Percentiles rank a stretch among this genome's conserved stretches.
Evolutionary conservation across 2,888 invertebrate species (phyloP).

Genomic region (Acrobasis consociella): DNA sequence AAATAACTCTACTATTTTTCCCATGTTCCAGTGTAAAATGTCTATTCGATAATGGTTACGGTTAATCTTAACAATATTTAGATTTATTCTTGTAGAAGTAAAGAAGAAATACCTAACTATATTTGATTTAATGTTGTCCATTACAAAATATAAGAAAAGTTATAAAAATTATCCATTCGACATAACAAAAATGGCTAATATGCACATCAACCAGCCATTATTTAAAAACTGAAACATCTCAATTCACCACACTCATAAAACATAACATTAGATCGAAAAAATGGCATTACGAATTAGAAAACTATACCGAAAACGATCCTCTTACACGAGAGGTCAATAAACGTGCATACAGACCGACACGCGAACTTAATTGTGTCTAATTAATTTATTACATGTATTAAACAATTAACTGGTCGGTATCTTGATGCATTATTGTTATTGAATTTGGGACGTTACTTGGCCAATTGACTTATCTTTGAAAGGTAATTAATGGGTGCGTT

Average conservation of each 20-base stretch:
- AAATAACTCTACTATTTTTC: too few species aligned
- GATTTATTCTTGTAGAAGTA: too few species aligned
- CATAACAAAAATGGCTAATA: neutral
- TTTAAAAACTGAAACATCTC: slow-evolving; percentile 3
- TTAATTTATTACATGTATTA: slow-evolving; percentile 82
- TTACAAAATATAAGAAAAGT: too few species aligned
- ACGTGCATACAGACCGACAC: slow-evolving; percentile 56
- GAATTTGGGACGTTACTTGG: slow-evolving; percentile 66
- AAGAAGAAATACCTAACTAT: too few species aligned
- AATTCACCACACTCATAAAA: slow-evolving; percentile 15
- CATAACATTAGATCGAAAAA: slow-evolving; percentile 26
- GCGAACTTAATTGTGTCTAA: slow-evolving; percentile 77
- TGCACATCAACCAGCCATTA: slow-evolving; percentile 2
- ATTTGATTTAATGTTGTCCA: too few species aligned
- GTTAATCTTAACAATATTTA: too few species aligned
- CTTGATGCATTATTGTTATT: slow-evolving; percentile 77
- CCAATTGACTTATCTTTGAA: slow-evolving; percentile 79
- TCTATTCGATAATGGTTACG: too few species aligned
- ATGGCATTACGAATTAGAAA: slow-evolving; percentile 58
- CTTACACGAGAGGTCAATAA: slow-evolving; percentile 57
- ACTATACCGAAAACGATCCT: slow-evolving; percentile 47
- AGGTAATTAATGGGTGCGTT: slow-evolving; percentile 70
- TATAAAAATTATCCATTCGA: too few species aligned
- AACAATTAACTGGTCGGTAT: slow-evolving; percentile 77
- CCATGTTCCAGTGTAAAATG: too few species aligned